Evolutionary conservation across 2,888 invertebrate genomes (phyloP), one percentile per base, ranked within the genome.

Genomic region (Cabera pusaria): DNA sequence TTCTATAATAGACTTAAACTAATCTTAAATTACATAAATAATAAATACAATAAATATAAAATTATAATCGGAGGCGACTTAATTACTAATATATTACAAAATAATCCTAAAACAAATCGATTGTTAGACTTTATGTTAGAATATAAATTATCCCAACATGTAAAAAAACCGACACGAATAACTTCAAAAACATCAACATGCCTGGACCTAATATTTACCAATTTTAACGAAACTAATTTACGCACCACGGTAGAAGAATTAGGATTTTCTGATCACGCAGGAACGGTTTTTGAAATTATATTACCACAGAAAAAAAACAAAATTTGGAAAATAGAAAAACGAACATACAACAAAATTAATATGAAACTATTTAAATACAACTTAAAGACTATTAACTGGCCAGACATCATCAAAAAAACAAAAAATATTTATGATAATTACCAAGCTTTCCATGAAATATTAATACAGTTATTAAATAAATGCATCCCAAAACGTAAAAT

Each of bases 21-120:
- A 17, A 9, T 26, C 17, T 9, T 26, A 9, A 17, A 26, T 1
- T 17, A 26, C 9, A 2, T 26, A 0, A 26, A 17, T 9, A 24
- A 17, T 7, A 26, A 17, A 9, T 26, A 17, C 5, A 6, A 11
- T 6, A 11, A 12, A 6, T 23, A 6, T 23, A 17, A 26, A 26
- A 26, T 26, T 0, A 9, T 17, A n/a, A 1, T 26, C 4, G 28
- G 19, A 2, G 28, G 19, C 1, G 19, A 19, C 7, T 19, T 28
- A 4, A 28, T 11, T 7, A 28, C 6, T 6, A 17, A 26, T 17
- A 6, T 26, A 7, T 26, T 26, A 9, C n/a, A 26, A 26, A 26
- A 9, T 3, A 7, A 8, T 17, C n/a, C 17, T 5, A 16, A 17
- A 26, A 9, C 9, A 3, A n/a, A 1, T 9, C 5, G 7, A 17